Conservation (phyloP, 2,113 vertebrate genomes). For the Neotoma lepida region DNA sequence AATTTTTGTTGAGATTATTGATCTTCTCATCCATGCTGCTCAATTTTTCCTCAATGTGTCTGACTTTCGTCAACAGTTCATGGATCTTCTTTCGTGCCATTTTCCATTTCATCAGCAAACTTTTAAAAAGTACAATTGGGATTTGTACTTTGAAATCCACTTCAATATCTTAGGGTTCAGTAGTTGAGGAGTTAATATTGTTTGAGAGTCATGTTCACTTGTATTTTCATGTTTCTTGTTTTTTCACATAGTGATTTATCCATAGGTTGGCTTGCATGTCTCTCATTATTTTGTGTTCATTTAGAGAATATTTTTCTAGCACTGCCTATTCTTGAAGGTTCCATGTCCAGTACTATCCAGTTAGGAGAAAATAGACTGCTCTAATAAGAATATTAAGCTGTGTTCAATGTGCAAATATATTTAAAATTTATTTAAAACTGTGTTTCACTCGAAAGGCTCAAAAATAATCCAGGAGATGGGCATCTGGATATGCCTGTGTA, state of each 20-base stretch:
- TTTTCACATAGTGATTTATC: background rate
- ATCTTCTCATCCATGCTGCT: background rate
- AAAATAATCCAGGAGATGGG: too few species aligned
- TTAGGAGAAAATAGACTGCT: background rate
- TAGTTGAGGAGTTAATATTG: background rate
- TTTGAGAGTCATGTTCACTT: background rate
- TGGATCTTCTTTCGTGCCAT: background rate
- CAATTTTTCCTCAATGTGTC: background rate
- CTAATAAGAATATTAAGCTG: background rate
- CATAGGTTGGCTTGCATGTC: background rate
- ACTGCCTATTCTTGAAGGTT: background rate
- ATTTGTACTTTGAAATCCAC: background rate
- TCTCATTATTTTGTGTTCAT: background rate
- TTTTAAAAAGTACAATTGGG: background rate
- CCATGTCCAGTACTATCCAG: background rate
- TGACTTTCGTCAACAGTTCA: background rate
- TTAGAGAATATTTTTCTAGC: background rate
- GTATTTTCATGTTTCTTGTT: background rate
- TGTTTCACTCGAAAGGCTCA: too few species aligned
- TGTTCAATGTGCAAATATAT: too few species aligned
- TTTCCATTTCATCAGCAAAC: background rate
- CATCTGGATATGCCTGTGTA: background rate
- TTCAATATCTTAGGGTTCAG: background rate
- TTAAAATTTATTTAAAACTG: too few species aligned
- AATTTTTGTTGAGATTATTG: background rate